Conservation (phyloP, 2,113 vertebrate genomes). For the Drymodes brunneopygia region DNA sequence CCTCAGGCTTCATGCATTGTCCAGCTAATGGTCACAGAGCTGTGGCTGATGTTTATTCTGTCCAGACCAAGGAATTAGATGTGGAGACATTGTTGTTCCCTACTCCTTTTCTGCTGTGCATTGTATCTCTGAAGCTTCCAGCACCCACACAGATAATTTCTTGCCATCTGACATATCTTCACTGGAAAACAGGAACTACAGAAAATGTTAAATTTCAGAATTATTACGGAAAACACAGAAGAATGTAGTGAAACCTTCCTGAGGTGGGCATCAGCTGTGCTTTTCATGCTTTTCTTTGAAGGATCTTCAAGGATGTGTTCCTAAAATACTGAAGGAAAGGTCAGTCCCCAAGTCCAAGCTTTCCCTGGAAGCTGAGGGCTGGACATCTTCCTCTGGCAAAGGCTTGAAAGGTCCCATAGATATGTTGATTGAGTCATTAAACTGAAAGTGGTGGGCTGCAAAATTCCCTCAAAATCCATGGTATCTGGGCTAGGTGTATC, state of each 20-base stretch:
- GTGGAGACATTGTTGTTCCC: background rate
- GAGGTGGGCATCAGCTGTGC: background rate
- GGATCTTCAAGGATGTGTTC: background rate
- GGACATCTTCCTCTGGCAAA: background rate
- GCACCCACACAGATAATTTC: background rate
- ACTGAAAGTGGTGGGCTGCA: background rate
- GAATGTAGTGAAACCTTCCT: background rate
- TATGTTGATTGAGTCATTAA: background rate
- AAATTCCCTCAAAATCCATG: background rate
- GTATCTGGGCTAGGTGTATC: background rate
- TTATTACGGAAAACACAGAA: background rate
- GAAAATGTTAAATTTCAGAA: background rate
- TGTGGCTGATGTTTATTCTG: background rate
- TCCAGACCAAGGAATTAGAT: background rate
- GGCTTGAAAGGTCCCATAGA: background rate
- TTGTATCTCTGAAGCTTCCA: background rate
- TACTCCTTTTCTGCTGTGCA: background rate
- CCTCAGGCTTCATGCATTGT: background rate
- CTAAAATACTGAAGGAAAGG: background rate
- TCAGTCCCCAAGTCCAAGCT: background rate
- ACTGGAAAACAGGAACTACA: background rate
- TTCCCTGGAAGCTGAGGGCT: background rate
- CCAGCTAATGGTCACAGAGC: background rate
- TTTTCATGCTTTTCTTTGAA: background rate
- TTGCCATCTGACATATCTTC: background rate